Conservation (phyloP, 2,888 invertebrate genomes). For the Criorhina ranunculi region DNA sequence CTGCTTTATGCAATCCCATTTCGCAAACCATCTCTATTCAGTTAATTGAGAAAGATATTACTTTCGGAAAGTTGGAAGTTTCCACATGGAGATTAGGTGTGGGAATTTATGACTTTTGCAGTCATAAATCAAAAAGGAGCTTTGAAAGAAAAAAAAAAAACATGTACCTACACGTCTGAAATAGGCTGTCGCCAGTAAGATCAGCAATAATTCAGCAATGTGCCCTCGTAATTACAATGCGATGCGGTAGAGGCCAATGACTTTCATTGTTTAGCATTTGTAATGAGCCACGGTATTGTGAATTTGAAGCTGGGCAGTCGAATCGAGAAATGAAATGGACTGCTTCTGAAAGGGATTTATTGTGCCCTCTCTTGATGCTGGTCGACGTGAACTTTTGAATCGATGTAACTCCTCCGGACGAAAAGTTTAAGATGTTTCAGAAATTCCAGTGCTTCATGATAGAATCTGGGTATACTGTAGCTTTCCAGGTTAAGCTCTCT, state of each 20-base stretch:
- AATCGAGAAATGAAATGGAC: too few relatives aligned
- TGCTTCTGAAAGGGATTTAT: too few relatives aligned
- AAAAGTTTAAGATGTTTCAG: too few relatives aligned
- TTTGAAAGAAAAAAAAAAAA: constrained; percentile 36
- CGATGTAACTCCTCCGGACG: too few relatives aligned
- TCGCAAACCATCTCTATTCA: constrained; percentile 53
- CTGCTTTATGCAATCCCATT: constrained; percentile 51
- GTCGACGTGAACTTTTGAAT: too few relatives aligned
- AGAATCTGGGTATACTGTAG: too few relatives aligned
- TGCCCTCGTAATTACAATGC: constrained; percentile 26
- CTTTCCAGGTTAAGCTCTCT: too few relatives aligned
- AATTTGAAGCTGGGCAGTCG: too few relatives aligned
- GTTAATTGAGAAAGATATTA: constrained; percentile 75
- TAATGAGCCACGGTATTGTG: neutral
- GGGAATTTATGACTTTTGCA: constrained; percentile 53
- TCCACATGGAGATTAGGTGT: constrained; percentile 68
- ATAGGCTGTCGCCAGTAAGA: constrained; percentile 15
- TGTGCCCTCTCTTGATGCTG: too few relatives aligned
- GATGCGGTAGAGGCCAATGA: neutral
- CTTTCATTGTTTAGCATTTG: neutral
- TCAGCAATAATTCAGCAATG: constrained; percentile 29
- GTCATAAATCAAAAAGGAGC: constrained; percentile 63
- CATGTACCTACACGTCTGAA: constrained; percentile 3
- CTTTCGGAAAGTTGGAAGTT: constrained; percentile 66
- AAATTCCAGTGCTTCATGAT: too few relatives aligned